A percentile compares a stretch with the other conserved stretches of the same genome.
Conservation (phyloP, 2,888 invertebrate species). For the Spicauda simplicius region DNA sequence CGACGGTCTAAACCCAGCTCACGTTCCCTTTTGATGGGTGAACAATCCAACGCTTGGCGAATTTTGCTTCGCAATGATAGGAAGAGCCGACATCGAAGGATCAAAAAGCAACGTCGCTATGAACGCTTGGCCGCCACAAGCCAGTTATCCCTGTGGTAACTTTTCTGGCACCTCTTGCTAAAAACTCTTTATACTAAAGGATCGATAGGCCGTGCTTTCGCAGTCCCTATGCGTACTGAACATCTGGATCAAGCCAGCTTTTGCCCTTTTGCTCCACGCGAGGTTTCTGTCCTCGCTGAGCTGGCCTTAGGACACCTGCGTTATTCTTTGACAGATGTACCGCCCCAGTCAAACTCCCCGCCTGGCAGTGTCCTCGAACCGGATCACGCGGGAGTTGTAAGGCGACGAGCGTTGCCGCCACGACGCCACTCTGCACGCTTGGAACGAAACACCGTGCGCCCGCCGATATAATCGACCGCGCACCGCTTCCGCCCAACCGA, state of each 20-base stretch:
- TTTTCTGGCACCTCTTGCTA: constrained; percentile 89
- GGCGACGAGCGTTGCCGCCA: constrained; percentile 63
- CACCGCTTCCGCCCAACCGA: constrained; percentile 56
- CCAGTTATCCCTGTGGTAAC: constrained; percentile 90
- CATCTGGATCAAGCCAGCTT: constrained; percentile 88
- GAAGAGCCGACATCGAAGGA: constrained; percentile 91
- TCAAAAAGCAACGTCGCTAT: constrained; percentile 89
- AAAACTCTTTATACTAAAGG: constrained; percentile 84
- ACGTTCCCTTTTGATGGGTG: constrained; percentile 88
- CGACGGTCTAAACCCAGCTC: constrained; percentile 88
- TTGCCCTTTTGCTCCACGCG: constrained; percentile 89
- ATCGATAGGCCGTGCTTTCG: constrained; percentile 88
- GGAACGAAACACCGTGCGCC: constrained; percentile 57
- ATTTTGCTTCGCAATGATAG: constrained; percentile 90
- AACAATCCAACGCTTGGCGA: constrained; percentile 87
- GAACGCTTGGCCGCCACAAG: constrained; percentile 87
- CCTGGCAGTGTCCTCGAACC: constrained; percentile 85
- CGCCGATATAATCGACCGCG: constrained; percentile 51
- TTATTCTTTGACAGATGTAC: constrained; percentile 88
- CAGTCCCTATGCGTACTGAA: constrained; percentile 87
- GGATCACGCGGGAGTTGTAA: constrained; percentile 69
- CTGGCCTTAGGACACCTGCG: constrained; percentile 87
- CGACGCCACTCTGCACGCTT: constrained; percentile 83
- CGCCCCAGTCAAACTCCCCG: constrained; percentile 88
- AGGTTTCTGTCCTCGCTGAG: constrained; percentile 89